Percentiles rank a stretch among this genome's conserved stretches.
Conservation (phyloP, 2,113 vertebrate genomes). For the Columba livia region DNA sequence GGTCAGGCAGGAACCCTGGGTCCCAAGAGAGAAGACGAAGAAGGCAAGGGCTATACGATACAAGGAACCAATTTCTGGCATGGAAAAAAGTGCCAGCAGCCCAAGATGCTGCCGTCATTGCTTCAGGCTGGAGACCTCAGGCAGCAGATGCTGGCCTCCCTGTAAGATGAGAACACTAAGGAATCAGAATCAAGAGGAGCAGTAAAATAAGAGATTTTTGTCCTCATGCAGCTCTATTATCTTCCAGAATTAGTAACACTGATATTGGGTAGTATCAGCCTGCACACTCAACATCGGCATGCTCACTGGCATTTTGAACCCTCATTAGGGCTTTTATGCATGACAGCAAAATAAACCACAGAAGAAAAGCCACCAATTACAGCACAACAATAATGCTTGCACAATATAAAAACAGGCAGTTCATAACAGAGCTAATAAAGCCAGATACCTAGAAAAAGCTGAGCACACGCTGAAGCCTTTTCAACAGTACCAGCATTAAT, state of each 20-base stretch:
- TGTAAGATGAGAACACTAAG: neutral
- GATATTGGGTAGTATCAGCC: neutral
- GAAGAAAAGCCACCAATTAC: neutral
- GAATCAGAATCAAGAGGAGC: neutral
- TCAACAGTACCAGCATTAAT: constrained; percentile 38
- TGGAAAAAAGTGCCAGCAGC: neutral
- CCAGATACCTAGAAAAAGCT: neutral
- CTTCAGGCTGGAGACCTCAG: neutral
- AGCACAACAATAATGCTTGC: neutral
- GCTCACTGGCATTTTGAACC: neutral
- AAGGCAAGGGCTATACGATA: neutral
- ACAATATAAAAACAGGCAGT: neutral
- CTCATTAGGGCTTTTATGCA: neutral
- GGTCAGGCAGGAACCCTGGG: neutral
- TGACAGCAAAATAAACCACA: neutral
- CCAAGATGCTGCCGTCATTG: neutral
- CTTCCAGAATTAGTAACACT: neutral
- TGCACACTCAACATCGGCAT: neutral
- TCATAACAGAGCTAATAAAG: constrained; percentile 21
- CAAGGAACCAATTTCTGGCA: neutral
- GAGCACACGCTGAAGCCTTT: neutral
- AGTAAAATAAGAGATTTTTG: neutral
- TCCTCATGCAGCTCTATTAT: neutral
- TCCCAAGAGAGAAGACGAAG: neutral
- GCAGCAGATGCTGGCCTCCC: neutral